Base-by-base conservation (phyloP, 2,113 vertebrate species). In the Scophthalmus maximus region DNA sequence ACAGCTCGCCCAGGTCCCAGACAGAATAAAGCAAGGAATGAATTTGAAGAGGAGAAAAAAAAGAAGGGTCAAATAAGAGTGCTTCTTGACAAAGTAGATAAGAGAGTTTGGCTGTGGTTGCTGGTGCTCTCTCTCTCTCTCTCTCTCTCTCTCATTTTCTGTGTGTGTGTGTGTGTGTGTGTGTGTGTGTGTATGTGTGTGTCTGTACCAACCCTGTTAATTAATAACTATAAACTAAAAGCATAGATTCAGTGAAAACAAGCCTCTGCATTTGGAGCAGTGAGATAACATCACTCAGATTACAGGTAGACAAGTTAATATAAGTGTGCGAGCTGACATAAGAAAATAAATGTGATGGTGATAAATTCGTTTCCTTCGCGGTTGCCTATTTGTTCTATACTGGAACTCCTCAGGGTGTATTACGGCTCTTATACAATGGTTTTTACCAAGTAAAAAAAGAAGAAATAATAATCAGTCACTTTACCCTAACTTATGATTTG, bases 1-100 rank as follows among this genome's bases (percentile, higher is more conserved):
- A 75, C 29, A 79, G 85, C 82, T 84, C 77, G 57, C 52, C 72
- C 74, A 76, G 81, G 82, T 88, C 79, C 82, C 34, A 52, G 61
- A 76, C 72, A 86, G 62, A 18, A 84, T 67, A 79, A 83, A 79
- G 72, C 75, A 75, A 70, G 61, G 73, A 77, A 73, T 53, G 81
- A 81, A 47, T 66, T 75, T 84, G 81, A 84, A 78, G 79, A 84
- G 80, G 56, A 80, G 75, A 83, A 87, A 80, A 77, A 63, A 86
- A 83, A 73, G 59, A 71, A 63, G 69, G 78, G 78, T 73, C 75
- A 79, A 65, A 66, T 66, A 85, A 57, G 77, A 81, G 80, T 76
- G 82, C 72, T 83, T 73, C 79, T 81, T 79, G 57, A 85, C 73
- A 78, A 84, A 65, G 73, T 73, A 78, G 79, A 79, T 65, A 78